Evolutionary conservation across 2,113 vertebrate genomes (phyloP).

Genomic region (Psettodes erumei): DNA sequence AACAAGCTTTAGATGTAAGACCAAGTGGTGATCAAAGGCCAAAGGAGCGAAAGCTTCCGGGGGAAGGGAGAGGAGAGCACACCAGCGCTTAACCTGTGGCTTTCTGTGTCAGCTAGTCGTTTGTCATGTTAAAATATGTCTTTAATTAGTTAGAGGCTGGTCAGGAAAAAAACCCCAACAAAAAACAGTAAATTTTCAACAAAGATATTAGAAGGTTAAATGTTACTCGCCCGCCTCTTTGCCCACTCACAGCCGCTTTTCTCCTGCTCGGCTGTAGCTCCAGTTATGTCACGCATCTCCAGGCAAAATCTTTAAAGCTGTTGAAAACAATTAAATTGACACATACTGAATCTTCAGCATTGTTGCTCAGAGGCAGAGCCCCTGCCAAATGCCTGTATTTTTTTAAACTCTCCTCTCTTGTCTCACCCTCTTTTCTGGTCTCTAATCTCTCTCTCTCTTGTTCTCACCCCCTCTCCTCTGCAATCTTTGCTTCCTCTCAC

Average conservation of each 20-base stretch:
- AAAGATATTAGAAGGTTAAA: not conserved
- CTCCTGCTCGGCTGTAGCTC: conserved; percentile 11
- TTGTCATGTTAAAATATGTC: conserved; percentile 2
- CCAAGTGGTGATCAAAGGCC: conserved; percentile 59
- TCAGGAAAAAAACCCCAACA: not conserved
- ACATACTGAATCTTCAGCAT: conserved; percentile 2
- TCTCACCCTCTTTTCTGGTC: not conserved
- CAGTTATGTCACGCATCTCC: conserved; percentile 38
- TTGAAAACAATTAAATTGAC: conserved; percentile 28
- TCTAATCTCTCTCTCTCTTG: not conserved
- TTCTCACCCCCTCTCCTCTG: not conserved
- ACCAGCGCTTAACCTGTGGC: conserved; percentile 24
- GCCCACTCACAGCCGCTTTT: conserved; percentile 9
- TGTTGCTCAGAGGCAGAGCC: conserved; percentile 9
- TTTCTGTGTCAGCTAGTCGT: not conserved
- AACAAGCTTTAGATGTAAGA: conserved; percentile 53
- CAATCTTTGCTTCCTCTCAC: conserved; percentile 6
- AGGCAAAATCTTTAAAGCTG: conserved; percentile 24
- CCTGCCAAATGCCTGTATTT: conserved; percentile 9
- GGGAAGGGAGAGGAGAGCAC: conserved; percentile 10
- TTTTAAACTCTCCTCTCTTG: not conserved
- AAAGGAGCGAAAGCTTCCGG: conserved; percentile 33
- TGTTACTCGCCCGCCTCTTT: not conserved
- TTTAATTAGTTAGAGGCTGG: conserved; percentile 15
- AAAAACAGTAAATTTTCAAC: too few species aligned